Conservation (phyloP, 1,140 invertebrate genomes). For the Drosophila asahinai region DNA sequence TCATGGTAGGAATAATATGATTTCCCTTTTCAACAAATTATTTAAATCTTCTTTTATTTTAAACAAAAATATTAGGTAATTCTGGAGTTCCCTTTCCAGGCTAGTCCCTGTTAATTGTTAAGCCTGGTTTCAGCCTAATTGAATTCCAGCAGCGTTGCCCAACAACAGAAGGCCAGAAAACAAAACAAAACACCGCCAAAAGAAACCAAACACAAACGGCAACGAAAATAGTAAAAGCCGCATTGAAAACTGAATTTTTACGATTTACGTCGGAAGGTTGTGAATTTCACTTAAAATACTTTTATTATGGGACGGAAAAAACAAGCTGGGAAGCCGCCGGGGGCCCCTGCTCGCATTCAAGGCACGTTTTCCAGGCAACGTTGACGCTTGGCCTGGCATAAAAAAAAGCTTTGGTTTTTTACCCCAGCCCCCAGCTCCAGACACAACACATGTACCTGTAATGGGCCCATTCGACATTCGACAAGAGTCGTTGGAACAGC, state of each 20-base stretch:
- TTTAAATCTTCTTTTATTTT: background rate
- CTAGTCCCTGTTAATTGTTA: constrained; percentile 46
- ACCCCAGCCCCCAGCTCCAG: constrained; percentile 31
- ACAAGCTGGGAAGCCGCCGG: constrained; percentile 11
- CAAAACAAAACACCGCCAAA: constrained; percentile 40
- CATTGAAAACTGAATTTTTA: constrained; percentile 77
- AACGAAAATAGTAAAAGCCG: constrained; percentile 42
- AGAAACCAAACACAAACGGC: constrained; percentile 30
- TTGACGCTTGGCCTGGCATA: constrained; percentile 75
- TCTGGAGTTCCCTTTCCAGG: background rate
- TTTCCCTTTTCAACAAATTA: background rate
- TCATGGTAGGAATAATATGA: background rate
- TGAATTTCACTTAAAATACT: constrained; percentile 83
- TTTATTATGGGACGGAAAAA: constrained; percentile 65
- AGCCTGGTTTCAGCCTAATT: constrained; percentile 34
- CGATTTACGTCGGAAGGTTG: constrained; percentile 73
- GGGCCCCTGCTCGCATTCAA: constrained; percentile 66
- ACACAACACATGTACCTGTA: constrained; percentile 66
- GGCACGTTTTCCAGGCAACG: constrained; percentile 72
- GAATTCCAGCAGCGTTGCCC: constrained; percentile 45
- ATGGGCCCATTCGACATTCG: constrained; percentile 64
- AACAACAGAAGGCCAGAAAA: constrained; percentile 37
- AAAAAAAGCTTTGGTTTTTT: constrained; percentile 68
- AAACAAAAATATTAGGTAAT: no score
- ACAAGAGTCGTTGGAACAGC: constrained; percentile 61